Evolutionary conservation across 23 tunicate genomes (phyloP).

Genomic region (Styela plicata): DNA sequence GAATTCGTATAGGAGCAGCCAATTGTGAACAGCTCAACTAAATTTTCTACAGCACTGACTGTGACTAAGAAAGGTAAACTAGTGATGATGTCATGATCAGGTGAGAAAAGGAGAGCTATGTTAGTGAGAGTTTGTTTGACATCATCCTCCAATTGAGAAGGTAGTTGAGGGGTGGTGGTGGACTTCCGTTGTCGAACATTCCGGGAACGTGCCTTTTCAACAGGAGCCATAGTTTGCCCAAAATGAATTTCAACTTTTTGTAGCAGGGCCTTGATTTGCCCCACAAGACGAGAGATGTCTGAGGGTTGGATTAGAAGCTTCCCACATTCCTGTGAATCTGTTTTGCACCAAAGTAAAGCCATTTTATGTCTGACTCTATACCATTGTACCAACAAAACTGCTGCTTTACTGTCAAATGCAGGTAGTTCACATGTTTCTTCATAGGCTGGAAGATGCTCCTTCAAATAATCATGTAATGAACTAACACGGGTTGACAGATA

Average conservation of each 20-base stretch:
- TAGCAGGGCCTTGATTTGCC: constrained; percentile 20
- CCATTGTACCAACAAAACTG: constrained; percentile 59
- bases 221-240: constrained; percentile 29
- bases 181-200: constrained; percentile 11
- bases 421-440: constrained; percentile 40
- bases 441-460: constrained; percentile 45
- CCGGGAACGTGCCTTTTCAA: constrained; percentile 3
- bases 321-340: constrained; percentile 23
- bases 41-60: constrained; percentile 32
- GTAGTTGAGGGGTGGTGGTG: constrained; percentile 24
- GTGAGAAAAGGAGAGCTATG: constrained; percentile 32
- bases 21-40: constrained; percentile 55
- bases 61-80: constrained; percentile 57
- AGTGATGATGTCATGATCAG: constrained; percentile 52
- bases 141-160: constrained; percentile 64
- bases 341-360: constrained; percentile 22
- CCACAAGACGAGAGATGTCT: constrained; percentile 16
- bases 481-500: constrained; percentile 45
- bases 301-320: constrained; percentile 10
- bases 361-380: constrained; percentile 31
- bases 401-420: constrained; percentile 14
- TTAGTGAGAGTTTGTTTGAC: constrained; percentile 61
- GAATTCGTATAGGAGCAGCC: constrained; percentile 58
- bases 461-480: constrained; percentile 58
- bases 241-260: constrained; percentile 32